Conservation (phyloP, 2,888 invertebrate genomes). For the Apocheima hispidaria region DNA sequence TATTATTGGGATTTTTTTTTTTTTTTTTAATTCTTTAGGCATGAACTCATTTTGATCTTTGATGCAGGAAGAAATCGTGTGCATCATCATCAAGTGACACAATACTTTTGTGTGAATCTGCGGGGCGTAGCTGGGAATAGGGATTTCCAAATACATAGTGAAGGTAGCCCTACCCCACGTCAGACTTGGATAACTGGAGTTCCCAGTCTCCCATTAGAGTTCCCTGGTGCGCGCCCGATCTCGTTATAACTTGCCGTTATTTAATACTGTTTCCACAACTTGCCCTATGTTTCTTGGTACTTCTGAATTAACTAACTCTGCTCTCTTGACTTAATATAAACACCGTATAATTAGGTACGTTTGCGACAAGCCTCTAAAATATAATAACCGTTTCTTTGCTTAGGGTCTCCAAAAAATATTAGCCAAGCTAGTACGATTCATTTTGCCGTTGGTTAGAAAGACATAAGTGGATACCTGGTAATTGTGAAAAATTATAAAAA, state of each 20-base stretch:
- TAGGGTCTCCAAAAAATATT: no score
- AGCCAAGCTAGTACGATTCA: no score
- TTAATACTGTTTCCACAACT: slow-evolving; percentile 32
- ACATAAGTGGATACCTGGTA: no score
- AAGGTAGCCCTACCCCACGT: slow-evolving; percentile 18
- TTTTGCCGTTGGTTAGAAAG: no score
- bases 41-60: no score
- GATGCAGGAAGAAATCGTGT: no score
- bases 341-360: background rate
- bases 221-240: slow-evolving; percentile 22
- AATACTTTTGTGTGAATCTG: background rate
- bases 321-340: slow-evolving; percentile 5
- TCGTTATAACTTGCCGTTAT: slow-evolving; percentile 32
- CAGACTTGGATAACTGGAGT: slow-evolving; percentile 26
- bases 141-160: background rate
- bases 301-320: slow-evolving; percentile 16
- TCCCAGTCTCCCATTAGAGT: slow-evolving; percentile 25
- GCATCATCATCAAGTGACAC: background rate
- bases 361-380: background rate
- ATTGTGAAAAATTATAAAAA: no score
- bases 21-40: no score
- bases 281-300: slow-evolving; percentile 14
- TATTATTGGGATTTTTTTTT: no score
- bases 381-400: no score
- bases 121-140: background rate